These are phyloP conservation scores for Pachypanchax playfairii DNA, from an alignment of 2,113 vertebrate genomes.

Conservation along the genomic window DNA sequence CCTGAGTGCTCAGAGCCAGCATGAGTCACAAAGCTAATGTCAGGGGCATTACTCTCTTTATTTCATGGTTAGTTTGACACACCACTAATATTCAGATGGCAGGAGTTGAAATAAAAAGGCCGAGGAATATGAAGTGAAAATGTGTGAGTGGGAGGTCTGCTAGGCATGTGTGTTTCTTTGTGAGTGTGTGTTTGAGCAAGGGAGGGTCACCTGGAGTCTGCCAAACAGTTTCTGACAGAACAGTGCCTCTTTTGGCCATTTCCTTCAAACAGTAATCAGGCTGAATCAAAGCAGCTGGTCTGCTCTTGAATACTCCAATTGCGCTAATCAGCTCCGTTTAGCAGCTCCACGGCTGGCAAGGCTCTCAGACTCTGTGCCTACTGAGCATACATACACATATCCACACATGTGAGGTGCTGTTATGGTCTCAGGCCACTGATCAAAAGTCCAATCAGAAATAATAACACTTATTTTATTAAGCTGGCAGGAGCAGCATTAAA, in stretches of 20 bases:
- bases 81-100: constrained; percentile 64
- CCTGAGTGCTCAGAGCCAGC: constrained; percentile 14
- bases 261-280: constrained; percentile 79
- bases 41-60: constrained; percentile 58
- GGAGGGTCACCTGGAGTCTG: constrained; percentile 67
- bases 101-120: constrained; percentile 51
- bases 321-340: constrained; percentile 81
- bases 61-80: constrained; percentile 69
- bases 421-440: constrained; percentile 42
- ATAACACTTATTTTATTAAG: constrained; percentile 77
- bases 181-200: constrained; percentile 28
- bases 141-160: constrained; percentile 70
- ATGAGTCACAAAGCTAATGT: constrained; percentile 54
- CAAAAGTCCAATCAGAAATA: constrained; percentile 72
- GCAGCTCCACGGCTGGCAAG: constrained; percentile 42
- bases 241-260: constrained; percentile 75
- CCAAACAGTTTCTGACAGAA: constrained; percentile 80
- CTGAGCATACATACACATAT: background rate
- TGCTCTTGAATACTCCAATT: constrained; percentile 73
- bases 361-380: constrained; percentile 19
- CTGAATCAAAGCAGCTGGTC: constrained; percentile 81
- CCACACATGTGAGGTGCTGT: constrained; percentile 6
- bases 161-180: constrained; percentile 18
- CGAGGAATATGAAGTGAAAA: constrained; percentile 53
- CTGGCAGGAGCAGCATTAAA: constrained; percentile 59